A percentile compares a stretch with the other conserved stretches of the same genome.
Conservation (phyloP, 30 jellyfish, hydroid and myxozoan species). For the Catostylus mosaicus region DNA sequence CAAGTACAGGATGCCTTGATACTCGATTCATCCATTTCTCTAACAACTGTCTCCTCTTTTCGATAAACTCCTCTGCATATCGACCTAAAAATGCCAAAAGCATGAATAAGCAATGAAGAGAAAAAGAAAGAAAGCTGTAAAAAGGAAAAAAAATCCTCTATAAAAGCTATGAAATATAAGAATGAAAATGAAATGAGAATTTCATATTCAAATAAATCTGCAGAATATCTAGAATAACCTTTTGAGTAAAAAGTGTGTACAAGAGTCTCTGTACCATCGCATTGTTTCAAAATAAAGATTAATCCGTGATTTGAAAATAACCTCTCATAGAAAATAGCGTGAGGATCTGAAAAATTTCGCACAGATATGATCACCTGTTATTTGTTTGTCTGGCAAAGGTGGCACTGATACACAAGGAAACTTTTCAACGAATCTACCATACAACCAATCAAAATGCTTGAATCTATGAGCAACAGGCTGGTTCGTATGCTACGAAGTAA, state of each 20-base stretch:
- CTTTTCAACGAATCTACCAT: slow-evolving; percentile 84
- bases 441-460: slow-evolving; percentile 97
- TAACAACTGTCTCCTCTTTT: slow-evolving; percentile 78
- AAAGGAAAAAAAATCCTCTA: no score
- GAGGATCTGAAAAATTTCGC: neutral
- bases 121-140: no score
- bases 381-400: slow-evolving; percentile 92
- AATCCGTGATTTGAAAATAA: no score
- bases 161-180: no score
- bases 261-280: no score
- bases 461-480: slow-evolving; percentile 89
- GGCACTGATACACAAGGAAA: slow-evolving; percentile 94
- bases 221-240: no score
- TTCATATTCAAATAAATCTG: no score
- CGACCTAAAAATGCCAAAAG: slow-evolving; percentile 78
- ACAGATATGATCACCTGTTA: slow-evolving; percentile 82
- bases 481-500: slow-evolving; percentile 72
- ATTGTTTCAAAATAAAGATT: no score
- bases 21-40: slow-evolving; percentile 91
- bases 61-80: slow-evolving; percentile 91
- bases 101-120: neutral
- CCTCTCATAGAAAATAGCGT: neutral
- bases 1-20: slow-evolving; percentile 92
- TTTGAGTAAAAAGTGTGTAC: no score
- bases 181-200: no score